phyloP scores from a whole-genome alignment of 2,888 invertebrate genomes.

The Chrysotoxum bicinctum region DNA sequence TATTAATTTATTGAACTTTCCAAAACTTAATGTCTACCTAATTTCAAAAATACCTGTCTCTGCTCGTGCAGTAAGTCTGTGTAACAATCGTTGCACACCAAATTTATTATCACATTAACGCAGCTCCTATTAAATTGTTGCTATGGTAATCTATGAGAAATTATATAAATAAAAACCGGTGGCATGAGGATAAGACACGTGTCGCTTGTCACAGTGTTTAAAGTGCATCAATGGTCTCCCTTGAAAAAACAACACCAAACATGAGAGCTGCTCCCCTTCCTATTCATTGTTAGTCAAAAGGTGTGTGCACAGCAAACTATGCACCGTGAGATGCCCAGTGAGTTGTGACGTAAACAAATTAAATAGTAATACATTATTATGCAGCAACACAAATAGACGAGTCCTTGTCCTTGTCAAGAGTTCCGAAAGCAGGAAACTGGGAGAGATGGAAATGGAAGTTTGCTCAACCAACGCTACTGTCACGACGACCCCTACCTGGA shows the following conservation, averaged over 20 bases:
- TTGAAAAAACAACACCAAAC: slow-evolving; percentile 43
- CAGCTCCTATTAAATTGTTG: background rate
- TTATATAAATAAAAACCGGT: slow-evolving; percentile 66
- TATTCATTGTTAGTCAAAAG: slow-evolving; percentile 20
- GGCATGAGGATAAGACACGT: slow-evolving; percentile 50
- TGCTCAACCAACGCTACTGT: background rate
- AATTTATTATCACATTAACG: background rate
- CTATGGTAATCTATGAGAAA: slow-evolving; percentile 68
- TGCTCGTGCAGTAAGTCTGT: background rate
- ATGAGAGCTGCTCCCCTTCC: slow-evolving; percentile 29
- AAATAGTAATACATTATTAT: slow-evolving; percentile 36
- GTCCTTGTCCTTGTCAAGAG: slow-evolving; percentile 52
- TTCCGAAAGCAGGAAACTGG: slow-evolving; percentile 46
- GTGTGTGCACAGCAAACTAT: background rate
- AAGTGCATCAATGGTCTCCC: slow-evolving; percentile 28
- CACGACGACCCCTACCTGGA: slow-evolving; percentile 31
- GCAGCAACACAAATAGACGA: slow-evolving; percentile 12
- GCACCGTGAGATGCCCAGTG: slow-evolving; percentile 50
- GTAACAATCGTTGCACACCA: background rate
- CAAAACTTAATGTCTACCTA: background rate
- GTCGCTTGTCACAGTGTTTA: slow-evolving; percentile 19
- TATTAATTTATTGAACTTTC: background rate
- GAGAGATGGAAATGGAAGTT: slow-evolving; percentile 47
- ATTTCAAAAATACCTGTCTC: background rate
- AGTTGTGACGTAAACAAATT: slow-evolving; percentile 71